Base-by-base conservation (phyloP, 2,888 invertebrate species). In the Diaperis boleti region DNA sequence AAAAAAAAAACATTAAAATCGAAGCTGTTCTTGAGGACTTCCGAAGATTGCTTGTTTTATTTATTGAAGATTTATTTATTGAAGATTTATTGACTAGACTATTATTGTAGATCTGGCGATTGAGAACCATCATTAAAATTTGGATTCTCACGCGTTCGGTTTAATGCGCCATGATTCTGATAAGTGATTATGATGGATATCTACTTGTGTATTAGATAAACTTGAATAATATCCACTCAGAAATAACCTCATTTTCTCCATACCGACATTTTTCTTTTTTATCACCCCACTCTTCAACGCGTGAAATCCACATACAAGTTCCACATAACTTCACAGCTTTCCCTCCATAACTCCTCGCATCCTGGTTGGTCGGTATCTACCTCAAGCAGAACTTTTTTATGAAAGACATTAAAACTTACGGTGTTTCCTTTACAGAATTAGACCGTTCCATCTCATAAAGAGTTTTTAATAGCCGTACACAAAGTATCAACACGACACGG, bases 361-460 rank as follows among this genome's bases (percentile, higher is more conserved):
- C 37, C 54, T 22, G 37, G 33, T 31, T 29, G 42, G 18, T n/a
- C 18, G 42, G 22, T 55, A 55, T 55, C 41, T 29, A 55, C 15
- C 41, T 55, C 33, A 13, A 41, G 33, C 22, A 13, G 22, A 42
- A 57, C 29, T 42, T 57, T 56, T 57, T 57, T 57, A 57, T 57
- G 47, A 11, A 15, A 47, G 31, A 47, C 57, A 57, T 57, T 57
- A 57, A 57, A 57, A 57, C 18, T 57, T 57, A 10, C 35, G 18
- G 17, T 10, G 26, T 29, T 33, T 57, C 35, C 26, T 33, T 29
- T 39, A 59, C 11, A 13, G 29, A 22, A 15, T 29, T 45, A 29
- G 7, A 22, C 7, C 22, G 26, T 14, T 2, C 14, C 22, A 15
- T 10, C 15, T 39, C 39, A 14, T 17, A 17, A 15, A 15, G 39